Conservation (phyloP, 1,140 invertebrate species). For the Cylas formicarius region DNA sequence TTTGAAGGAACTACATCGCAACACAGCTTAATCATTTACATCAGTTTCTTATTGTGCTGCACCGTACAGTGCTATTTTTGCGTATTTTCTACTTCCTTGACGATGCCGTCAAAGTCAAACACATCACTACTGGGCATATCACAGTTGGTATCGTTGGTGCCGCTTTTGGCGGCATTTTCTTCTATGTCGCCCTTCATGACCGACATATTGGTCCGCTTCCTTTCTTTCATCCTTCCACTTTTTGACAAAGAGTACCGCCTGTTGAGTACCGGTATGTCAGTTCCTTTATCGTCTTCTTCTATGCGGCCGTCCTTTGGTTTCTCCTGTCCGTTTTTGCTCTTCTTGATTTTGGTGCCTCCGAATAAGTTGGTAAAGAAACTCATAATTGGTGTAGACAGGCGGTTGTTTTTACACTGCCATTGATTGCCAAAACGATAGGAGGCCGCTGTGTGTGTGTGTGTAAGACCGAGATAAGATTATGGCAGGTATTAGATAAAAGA, state of each 20-base stretch:
- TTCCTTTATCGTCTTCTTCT: not conserved
- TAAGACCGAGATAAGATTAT: constrained; percentile 19
- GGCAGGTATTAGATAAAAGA: no score
- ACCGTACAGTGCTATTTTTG: not conserved
- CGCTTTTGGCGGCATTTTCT: not conserved
- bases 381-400: constrained; percentile 5
- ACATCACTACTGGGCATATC: constrained; percentile 11
- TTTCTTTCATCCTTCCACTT: constrained; percentile 21
- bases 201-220: constrained; percentile 14
- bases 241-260: constrained; percentile 16
- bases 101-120: constrained; percentile 18
- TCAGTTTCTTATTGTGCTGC: no score
- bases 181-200: constrained; percentile 6
- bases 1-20: no score
- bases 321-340: constrained; percentile 14
- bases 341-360: constrained; percentile 13
- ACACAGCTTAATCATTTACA: no score
- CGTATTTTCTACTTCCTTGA: constrained; percentile 7
- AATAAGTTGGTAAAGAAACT: constrained; percentile 17
- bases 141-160: constrained; percentile 1
- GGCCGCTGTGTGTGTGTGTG: constrained; percentile 17
- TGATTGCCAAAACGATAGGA: constrained; percentile 16
- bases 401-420: constrained; percentile 8
- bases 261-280: constrained; percentile 11
- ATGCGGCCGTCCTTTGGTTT: constrained; percentile 3